Evolutionary conservation across 2,113 vertebrate species (phyloP).

Genomic region (Condylura cristata): DNA sequence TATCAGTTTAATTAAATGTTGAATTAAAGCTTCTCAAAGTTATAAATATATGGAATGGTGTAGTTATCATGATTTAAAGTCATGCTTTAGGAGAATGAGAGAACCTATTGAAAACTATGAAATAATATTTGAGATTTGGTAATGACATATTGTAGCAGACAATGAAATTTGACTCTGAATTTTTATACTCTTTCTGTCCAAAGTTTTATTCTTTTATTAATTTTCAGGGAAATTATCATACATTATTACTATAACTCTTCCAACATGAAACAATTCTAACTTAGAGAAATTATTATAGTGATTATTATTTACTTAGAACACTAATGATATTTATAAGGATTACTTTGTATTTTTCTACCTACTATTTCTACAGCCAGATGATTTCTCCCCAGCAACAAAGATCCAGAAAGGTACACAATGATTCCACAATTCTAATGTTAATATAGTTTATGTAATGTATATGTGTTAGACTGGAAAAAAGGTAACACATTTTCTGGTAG

Average conservation of each 20-base stretch:
- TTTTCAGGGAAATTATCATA: not conserved
- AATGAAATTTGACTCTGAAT: not conserved
- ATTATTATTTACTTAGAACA: not conserved
- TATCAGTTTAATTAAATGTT: not conserved
- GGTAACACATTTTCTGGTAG: accelerated
- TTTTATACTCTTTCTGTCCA: not conserved
- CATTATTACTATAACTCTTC: not conserved
- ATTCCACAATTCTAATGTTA: not conserved
- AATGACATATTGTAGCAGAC: not conserved
- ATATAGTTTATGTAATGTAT: not conserved
- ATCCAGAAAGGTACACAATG: not conserved
- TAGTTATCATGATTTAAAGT: not conserved
- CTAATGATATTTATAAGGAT: not conserved
- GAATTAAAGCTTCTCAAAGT: too few relatives aligned
- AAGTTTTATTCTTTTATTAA: not conserved
- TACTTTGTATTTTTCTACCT: not conserved
- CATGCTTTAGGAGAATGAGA: not conserved
- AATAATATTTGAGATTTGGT: not conserved
- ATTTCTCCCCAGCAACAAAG: not conserved
- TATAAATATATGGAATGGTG: too few relatives aligned
- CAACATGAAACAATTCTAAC: not conserved
- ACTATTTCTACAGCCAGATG: not conserved
- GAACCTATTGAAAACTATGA: not conserved
- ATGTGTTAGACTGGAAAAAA: not conserved
- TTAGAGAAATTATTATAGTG: too few relatives aligned